Percentiles rank a stretch among this genome's conserved stretches.
Evolutionary conservation across 2,797 vertebrate species (phyloP).

Genomic region (Syngnathus rostellatus): DNA sequence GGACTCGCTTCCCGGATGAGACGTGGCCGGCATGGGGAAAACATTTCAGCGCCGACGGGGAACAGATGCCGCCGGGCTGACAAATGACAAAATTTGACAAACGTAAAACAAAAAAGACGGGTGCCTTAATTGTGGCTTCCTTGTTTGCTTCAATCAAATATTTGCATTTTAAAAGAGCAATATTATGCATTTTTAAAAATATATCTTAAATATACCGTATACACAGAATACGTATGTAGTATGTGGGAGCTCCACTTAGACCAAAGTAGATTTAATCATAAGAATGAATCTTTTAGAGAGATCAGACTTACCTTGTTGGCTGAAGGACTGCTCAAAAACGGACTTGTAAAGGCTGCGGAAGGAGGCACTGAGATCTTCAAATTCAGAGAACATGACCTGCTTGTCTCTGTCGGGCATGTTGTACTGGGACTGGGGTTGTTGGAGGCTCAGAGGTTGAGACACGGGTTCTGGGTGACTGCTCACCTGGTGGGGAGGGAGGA

Average conservation of each 20-base stretch:
- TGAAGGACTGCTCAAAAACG: slow-evolving; percentile 90
- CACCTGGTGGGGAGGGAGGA: slow-evolving; percentile 68
- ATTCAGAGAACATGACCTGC: slow-evolving; percentile 83
- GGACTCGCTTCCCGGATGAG: slow-evolving; percentile 27
- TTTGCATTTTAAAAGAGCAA: background rate
- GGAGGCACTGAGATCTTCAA: slow-evolving; percentile 95
- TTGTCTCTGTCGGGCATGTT: slow-evolving; percentile 85
- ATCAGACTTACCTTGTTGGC: slow-evolving; percentile 78
- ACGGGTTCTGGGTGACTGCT: slow-evolving; percentile 81
- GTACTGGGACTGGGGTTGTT: slow-evolving; percentile 80
- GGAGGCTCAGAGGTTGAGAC: slow-evolving; percentile 78
- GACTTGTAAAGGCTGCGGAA: slow-evolving; percentile 93
- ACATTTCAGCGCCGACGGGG: slow-evolving; percentile 7
- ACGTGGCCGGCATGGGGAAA: slow-evolving; percentile 10
- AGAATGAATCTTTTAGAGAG: too few species aligned
- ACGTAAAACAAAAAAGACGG: background rate
- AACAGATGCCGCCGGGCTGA: background rate
- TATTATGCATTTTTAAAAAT: background rate
- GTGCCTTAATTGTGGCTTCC: background rate
- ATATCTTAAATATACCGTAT: too few species aligned
- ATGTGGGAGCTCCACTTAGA: too few species aligned
- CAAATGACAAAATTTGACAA: background rate
- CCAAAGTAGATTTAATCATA: too few species aligned
- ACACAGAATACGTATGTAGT: too few species aligned
- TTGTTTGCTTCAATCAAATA: background rate